Evolutionary conservation across 2,113 vertebrate genomes (phyloP).

Genomic region (Brachyhypopomus occidentalis): DNA sequence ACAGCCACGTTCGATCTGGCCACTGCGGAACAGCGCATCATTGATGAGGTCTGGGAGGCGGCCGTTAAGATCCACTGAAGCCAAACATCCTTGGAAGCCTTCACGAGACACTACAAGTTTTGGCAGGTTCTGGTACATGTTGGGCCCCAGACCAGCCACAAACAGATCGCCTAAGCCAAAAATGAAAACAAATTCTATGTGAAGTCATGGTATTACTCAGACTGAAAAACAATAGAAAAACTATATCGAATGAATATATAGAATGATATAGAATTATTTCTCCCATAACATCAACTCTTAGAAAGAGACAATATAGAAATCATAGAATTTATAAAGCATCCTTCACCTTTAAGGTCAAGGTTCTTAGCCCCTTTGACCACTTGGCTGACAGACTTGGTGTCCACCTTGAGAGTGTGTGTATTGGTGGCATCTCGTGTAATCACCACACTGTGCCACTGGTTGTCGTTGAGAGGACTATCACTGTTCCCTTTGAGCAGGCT

Average conservation of each 20-base stretch:
- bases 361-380: slow-evolving; percentile 98
- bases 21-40: slow-evolving; percentile 90
- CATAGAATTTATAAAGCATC: background rate
- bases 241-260: too few relatives aligned
- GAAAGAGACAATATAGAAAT: background rate
- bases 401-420: slow-evolving; percentile 94
- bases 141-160: slow-evolving; percentile 89
- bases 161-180: slow-evolving; percentile 86
- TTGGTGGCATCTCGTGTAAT: slow-evolving; percentile 92
- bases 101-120: slow-evolving; percentile 95
- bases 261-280: too few relatives aligned
- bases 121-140: slow-evolving; percentile 96
- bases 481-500: slow-evolving; percentile 97
- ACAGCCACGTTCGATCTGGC: slow-evolving; percentile 94
- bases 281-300: too few relatives aligned
- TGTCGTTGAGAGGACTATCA: slow-evolving; percentile 90
- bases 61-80: slow-evolving; percentile 94
- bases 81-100: slow-evolving; percentile 95
- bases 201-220: background rate
- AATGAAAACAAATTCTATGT: background rate
- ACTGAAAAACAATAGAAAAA: background rate
- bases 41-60: slow-evolving; percentile 95
- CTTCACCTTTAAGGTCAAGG: slow-evolving; percentile 95
- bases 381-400: slow-evolving; percentile 92
- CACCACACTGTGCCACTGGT: slow-evolving; percentile 96